These are phyloP conservation scores for Quadriops clusia DNA, from an alignment of 2,888 invertebrate genomes.

Conservation along the genomic window DNA sequence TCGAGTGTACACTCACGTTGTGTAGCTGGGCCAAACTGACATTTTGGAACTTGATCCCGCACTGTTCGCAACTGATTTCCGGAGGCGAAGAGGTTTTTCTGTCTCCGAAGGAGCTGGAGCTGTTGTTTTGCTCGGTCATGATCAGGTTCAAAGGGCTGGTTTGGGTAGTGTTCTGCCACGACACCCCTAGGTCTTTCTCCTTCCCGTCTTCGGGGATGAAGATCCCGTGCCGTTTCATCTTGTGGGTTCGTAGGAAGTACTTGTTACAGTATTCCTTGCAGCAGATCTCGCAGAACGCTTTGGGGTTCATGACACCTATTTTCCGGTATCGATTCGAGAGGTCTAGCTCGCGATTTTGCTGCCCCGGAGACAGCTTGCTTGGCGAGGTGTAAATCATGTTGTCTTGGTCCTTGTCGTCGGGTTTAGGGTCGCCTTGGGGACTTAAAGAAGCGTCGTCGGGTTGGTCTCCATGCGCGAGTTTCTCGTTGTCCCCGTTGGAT, in stretches of 20 bases:
- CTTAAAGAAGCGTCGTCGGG: conserved; percentile 28
- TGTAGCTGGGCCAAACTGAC: conserved; percentile 34
- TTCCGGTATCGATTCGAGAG: conserved; percentile 64
- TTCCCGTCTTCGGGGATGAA: conserved; percentile 48
- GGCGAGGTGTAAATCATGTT: conserved; percentile 23
- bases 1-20: conserved; percentile 33
- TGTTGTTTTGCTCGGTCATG: conserved; percentile 49
- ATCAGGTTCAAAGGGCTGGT: conserved; percentile 70
- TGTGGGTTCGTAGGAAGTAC: conserved; percentile 84
- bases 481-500: conserved; percentile 25
- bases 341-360: conserved; percentile 50
- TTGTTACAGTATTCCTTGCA: conserved; percentile 90
- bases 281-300: conserved; percentile 89
- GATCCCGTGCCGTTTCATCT: conserved; percentile 86
- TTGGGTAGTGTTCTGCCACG: conserved; percentile 45
- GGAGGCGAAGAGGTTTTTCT: conserved; percentile 36
- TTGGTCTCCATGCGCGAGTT: conserved; percentile 6
- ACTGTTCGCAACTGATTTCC: conserved; percentile 40
- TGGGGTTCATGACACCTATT: conserved; percentile 71
- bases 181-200: conserved; percentile 30
- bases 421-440: conserved; percentile 30
- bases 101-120: conserved; percentile 40
- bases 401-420: conserved; percentile 26
- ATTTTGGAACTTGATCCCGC: conserved; percentile 43
- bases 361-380: conserved; percentile 31